Base-by-base conservation (phyloP, 2,888 invertebrate species). In the Hypercompe scribonia region DNA sequence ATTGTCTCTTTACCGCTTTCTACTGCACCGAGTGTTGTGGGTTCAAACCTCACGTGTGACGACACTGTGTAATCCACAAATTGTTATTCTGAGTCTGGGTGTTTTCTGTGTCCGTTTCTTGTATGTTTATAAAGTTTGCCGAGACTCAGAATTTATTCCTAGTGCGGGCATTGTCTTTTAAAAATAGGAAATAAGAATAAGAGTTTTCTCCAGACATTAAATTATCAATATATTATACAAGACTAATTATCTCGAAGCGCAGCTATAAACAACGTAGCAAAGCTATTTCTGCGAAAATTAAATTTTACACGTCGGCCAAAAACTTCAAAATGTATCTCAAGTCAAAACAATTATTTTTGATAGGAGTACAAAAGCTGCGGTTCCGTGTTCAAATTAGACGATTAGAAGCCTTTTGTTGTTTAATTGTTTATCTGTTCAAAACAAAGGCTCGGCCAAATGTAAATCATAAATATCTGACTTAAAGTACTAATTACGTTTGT, bases 381-480 rank as follows among this genome's bases (percentile, higher is more conserved):
- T 88, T 85, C 84, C 87, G 84, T 87, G 86, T 86, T 88, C 87
- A 89, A 90, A 90, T 90, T 90, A 87, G 84, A 87, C 90, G 89
- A 90, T 90, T 90, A 89, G 86, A 86, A 76, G 83, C 86, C 88
- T 86, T 90, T 90, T 90, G 90, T 90, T 87, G 83, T 89, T 84
- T 88, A 87, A 90, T 90, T 90, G 89, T 90, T 90, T 89, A 87
- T 88, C 88, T 90, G 86, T 83, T 85, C 84, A 76, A 80, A 85
- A 88, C 90, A 89, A 88, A 77, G 86, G 79, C 78, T 77, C 76
- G 79, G 71, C 72, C 75, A 76, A 78, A 78, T 78, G 76, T 78
- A 87, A 86, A 88, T 89, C 87, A 86, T 89, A 90, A 90, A 90
- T 90, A 88, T 86, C 86, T 81, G 80, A 78, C 73, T 79, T 82